phyloP scores from a whole-genome alignment of 2,888 invertebrate species.

The Noctua janthe region DNA sequence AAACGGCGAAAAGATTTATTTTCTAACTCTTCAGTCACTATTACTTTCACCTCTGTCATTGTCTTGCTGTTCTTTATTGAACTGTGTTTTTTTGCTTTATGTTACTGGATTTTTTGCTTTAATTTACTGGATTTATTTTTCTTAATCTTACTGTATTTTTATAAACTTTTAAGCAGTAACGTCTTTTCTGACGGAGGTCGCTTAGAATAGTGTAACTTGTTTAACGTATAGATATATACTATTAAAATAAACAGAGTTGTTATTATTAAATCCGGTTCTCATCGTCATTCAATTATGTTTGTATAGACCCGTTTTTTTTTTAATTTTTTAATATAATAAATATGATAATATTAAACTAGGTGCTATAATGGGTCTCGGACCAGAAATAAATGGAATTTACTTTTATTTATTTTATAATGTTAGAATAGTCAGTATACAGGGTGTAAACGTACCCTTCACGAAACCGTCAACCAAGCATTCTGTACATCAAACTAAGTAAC shows the following conservation, averaged over 20 bases:
- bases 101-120: not conserved
- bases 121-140: not conserved
- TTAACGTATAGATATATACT: too few species aligned
- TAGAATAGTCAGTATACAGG: too few species aligned
- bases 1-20: conserved; percentile 15
- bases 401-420: too few species aligned
- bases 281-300: not conserved
- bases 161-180: not conserved
- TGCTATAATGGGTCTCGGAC: too few species aligned
- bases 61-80: not conserved
- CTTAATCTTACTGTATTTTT: not conserved
- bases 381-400: too few species aligned
- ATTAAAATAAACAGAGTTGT: not conserved
- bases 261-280: not conserved
- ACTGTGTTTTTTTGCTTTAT: not conserved
- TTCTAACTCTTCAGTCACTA: not conserved
- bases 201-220: not conserved
- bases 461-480: too few species aligned
- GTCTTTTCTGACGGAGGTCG: conserved; percentile 5
- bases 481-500: too few species aligned
- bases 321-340: too few species aligned
- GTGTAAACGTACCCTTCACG: too few species aligned
- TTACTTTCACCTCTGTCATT: conserved; percentile 28
- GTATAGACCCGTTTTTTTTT: too few species aligned
- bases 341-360: too few species aligned